These are phyloP conservation scores for Ischnus inquisitorius DNA, from an alignment of 2,888 invertebrate species.

Conservation along the genomic window DNA sequence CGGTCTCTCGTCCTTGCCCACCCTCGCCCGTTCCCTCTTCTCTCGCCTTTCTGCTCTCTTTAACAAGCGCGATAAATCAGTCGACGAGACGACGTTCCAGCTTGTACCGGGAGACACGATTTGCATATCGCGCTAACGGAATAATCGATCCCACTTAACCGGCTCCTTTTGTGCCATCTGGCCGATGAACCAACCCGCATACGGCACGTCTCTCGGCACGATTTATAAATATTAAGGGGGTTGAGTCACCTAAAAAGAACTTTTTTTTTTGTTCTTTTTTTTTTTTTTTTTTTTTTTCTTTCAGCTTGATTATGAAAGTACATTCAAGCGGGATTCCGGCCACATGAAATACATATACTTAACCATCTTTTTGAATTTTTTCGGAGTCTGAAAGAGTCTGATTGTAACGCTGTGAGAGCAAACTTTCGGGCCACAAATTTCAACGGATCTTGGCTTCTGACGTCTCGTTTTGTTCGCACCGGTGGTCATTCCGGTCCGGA, in stretches of 20 bases:
- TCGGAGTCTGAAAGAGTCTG: too few relatives aligned
- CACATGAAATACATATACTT: too few relatives aligned
- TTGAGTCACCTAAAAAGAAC: background rate
- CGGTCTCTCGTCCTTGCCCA: constrained; percentile 11
- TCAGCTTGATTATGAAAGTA: too few relatives aligned
- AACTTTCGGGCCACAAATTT: too few relatives aligned
- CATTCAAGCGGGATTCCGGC: too few relatives aligned
- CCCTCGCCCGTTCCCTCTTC: constrained; percentile 26
- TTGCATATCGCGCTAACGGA: constrained; percentile 82
- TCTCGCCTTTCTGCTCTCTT: constrained; percentile 34
- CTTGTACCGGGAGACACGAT: constrained; percentile 70
- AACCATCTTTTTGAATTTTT: too few relatives aligned
- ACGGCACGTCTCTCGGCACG: background rate
- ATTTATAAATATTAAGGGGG: background rate
- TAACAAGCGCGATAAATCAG: constrained; percentile 67
- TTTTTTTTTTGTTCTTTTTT: background rate
- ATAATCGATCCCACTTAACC: constrained; percentile 82
- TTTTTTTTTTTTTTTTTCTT: too few relatives aligned
- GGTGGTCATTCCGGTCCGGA: too few relatives aligned
- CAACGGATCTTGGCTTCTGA: too few relatives aligned
- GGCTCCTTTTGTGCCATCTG: constrained; percentile 65
- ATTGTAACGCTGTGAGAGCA: too few relatives aligned
- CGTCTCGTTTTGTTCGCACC: too few relatives aligned
- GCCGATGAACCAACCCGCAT: background rate
- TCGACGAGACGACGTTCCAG: constrained; percentile 66